Base-by-base conservation (phyloP, 30 jellyfish, hydroid and myxozoan species). In the Cassiopea xamachana region DNA sequence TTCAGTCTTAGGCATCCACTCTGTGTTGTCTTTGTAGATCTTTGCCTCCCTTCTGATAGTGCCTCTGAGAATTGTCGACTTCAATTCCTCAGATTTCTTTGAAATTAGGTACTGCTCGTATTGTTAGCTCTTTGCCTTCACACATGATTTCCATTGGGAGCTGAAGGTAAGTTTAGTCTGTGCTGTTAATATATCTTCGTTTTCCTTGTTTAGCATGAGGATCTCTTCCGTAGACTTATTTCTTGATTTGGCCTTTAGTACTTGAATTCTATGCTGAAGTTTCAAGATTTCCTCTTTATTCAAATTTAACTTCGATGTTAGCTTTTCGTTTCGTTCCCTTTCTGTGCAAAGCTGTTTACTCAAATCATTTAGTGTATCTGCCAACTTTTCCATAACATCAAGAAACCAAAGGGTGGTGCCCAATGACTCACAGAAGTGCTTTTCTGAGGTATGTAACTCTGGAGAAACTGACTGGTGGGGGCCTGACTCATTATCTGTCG, bases 301-400 rank as follows among this genome's bases (percentile, higher is more conserved):
- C 47, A 83, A 79, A 79, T 79, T 79, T 16, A 79, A 60, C 13
- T 79, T 79, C 17, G 88, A 83, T 79, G 46, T 48, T 15, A 79
- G 88, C 48, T 9, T 2, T 79, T 49, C 88, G 48, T 79, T 79
- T 60, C 88, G 39, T 18, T 79, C 88, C 88, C 1, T 79, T 60
- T 79, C 88, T 19, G 8, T 27, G 48, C 55, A 46, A 3, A 79
- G 88, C 39, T 27, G 39, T 27, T 27, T 79, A 79, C 48, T 79
- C 88, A 55, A 10, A 3, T 55, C 64, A 6, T 55, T 55, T 6
- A 55, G 7, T 6, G 64, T 8, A 75, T 75, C 85, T 0, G 85
- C 85, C 68, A 75, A 75, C 19, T 75, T 75, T n/a, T 75, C 85
- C 64, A 55, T 55, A 10, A 55, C 64, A 55, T 55, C 12, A 48